Percentiles rank a stretch among this genome's conserved stretches.
phyloP scores from a whole-genome alignment of 2,888 invertebrate genomes.

The Rotaria socialis region DNA sequence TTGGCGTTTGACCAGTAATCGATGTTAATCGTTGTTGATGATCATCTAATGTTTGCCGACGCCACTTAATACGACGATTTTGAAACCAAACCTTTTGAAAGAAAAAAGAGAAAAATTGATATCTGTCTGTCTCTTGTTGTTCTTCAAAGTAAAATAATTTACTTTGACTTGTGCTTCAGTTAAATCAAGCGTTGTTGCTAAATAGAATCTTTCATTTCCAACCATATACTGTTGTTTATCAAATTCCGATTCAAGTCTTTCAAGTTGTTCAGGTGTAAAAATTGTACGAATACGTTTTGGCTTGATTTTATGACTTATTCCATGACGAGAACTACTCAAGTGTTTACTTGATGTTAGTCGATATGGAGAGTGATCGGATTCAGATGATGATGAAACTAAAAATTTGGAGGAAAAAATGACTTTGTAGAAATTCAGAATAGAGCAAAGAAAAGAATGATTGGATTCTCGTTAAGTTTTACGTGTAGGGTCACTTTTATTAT shows the following conservation, averaged over 20 bases:
- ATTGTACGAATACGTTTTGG: slow-evolving; percentile 88
- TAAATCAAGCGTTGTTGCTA: slow-evolving; percentile 79
- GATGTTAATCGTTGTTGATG: slow-evolving; percentile 36
- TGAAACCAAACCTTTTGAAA: slow-evolving; percentile 61
- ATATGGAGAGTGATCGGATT: slow-evolving; percentile 13
- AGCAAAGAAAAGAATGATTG: too few species aligned
- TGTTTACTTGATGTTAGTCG: not conserved
- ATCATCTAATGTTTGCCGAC: slow-evolving; percentile 55
- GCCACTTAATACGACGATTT: slow-evolving; percentile 87
- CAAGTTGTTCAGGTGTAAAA: slow-evolving; percentile 90
- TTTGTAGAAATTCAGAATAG: too few species aligned
- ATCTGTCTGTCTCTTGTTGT: not conserved
- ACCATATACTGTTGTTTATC: slow-evolving; percentile 96
- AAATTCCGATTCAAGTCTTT: slow-evolving; percentile 85
- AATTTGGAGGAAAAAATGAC: too few species aligned
- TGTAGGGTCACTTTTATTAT: not conserved
- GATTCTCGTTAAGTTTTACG: not conserved
- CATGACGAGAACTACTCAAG: not conserved
- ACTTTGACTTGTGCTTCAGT: slow-evolving; percentile 77
- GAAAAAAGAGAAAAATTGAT: not conserved
- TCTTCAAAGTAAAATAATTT: not conserved
- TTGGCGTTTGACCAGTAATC: not conserved
- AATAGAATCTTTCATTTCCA: slow-evolving; percentile 80
- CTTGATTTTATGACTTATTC: slow-evolving; percentile 60
- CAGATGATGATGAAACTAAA: slow-evolving; percentile 2